A percentile compares a stretch with the other conserved stretches of the same genome.
These are phyloP conservation scores for Dasypogon diadema DNA, from an alignment of 2,888 invertebrate species.

Conservation along the genomic window DNA sequence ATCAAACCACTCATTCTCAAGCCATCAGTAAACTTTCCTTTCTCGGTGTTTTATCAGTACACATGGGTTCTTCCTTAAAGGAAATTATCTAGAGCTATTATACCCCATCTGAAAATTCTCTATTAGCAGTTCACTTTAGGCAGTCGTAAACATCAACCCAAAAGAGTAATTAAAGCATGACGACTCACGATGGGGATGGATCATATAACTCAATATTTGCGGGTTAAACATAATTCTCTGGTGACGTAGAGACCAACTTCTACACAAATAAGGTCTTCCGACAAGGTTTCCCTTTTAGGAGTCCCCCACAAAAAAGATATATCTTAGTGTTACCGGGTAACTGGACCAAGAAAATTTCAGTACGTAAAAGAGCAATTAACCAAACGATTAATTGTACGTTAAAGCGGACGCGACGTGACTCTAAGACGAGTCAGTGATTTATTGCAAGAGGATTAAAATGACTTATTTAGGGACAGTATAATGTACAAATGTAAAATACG, in stretches of 20 bases:
- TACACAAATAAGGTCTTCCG: background rate
- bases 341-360: background rate
- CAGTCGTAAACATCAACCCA: conserved; percentile 25
- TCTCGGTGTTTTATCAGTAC: conserved; percentile 34
- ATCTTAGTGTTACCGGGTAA: background rate
- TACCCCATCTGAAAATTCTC: conserved; percentile 1
- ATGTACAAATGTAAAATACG: conserved; percentile 16
- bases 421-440: conserved; percentile 27
- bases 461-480: conserved; percentile 7
- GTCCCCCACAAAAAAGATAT: background rate
- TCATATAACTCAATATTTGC: conserved; percentile 46
- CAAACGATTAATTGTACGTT: conserved; percentile 35
- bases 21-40: conserved; percentile 28
- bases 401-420: conserved; percentile 39
- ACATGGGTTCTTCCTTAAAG: conserved; percentile 36
- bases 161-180: conserved; percentile 40
- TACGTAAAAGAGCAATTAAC: conserved; percentile 42
- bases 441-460: conserved; percentile 23
- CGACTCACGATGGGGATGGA: conserved; percentile 3
- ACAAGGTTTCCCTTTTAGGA: conserved; percentile 33
- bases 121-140: conserved; percentile 38
- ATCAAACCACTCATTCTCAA: background rate
- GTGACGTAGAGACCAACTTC: conserved; percentile 3
- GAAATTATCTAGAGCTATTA: conserved; percentile 35
- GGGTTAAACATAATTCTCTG: conserved; percentile 16